A percentile compares a stretch with the other conserved stretches of the same genome.
Evolutionary conservation across 2,888 invertebrate genomes (phyloP).

Genomic region (Elegia similella): DNA sequence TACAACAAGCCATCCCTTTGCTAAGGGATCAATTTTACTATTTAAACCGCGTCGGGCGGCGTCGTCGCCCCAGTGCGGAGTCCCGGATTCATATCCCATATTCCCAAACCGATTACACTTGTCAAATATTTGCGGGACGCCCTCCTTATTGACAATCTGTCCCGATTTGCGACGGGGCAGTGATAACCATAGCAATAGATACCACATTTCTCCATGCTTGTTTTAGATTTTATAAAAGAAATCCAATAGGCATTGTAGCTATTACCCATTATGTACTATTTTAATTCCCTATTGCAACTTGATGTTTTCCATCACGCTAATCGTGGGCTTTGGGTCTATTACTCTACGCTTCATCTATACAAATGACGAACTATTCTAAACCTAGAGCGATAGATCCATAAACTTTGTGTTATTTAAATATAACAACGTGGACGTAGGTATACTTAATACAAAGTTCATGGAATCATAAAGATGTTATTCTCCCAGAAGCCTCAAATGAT

Average conservation of each 20-base stretch:
- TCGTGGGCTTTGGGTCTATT: too few relatives aligned
- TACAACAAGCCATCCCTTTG: not conserved
- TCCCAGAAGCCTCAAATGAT: too few relatives aligned
- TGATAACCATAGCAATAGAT: not conserved
- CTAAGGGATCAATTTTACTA: not conserved
- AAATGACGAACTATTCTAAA: too few relatives aligned
- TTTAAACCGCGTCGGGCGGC: not conserved
- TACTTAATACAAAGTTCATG: too few relatives aligned
- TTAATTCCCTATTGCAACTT: too few relatives aligned
- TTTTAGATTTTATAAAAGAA: too few relatives aligned
- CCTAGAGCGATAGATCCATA: too few relatives aligned
- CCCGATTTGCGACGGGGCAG: not conserved
- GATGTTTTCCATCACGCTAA: too few relatives aligned
- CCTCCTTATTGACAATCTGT: constrained; percentile 18
- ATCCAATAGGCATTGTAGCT: not conserved
- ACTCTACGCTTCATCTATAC: too few relatives aligned
- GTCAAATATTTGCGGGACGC: constrained; percentile 50
- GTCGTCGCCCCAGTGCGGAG: constrained; percentile 4
- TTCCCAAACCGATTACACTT: constrained; percentile 56
- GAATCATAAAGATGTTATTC: too few relatives aligned
- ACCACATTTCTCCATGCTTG: not conserved
- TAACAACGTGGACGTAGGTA: too few relatives aligned
- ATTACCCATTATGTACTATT: not conserved
- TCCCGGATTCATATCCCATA: constrained; percentile 40
- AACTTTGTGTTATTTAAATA: too few relatives aligned